phyloP scores from a whole-genome alignment of 2,113 vertebrate species.

The Cercopithecus mona region DNA sequence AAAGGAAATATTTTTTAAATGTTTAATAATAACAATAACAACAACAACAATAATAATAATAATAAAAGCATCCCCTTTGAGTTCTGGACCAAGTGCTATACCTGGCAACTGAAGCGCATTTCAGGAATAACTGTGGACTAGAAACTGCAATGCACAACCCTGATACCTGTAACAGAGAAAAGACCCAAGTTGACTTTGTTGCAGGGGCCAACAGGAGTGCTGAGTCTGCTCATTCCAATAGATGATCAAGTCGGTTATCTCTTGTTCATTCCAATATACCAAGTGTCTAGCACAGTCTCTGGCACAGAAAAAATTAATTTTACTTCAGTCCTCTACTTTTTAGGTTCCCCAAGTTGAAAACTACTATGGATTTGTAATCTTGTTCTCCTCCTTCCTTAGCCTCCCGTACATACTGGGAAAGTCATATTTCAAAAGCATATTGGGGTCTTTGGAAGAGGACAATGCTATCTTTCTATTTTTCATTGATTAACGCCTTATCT shows the following conservation, averaged over 20 bases:
- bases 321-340: not conserved
- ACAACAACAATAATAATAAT: too few species aligned
- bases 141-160: not conserved
- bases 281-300: not conserved
- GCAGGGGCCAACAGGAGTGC: rapidly evolving
- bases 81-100: not conserved
- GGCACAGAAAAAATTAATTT: not conserved
- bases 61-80: not conserved
- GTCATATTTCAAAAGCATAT: not conserved
- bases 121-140: not conserved
- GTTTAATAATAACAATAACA: not conserved
- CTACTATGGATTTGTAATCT: not conserved
- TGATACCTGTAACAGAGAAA: not conserved
- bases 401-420: not conserved
- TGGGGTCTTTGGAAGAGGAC: not conserved
- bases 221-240: rapidly evolving
- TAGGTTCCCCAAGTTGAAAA: not conserved
- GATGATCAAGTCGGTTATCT: too few species aligned
- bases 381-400: not conserved
- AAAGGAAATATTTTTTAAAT: slow-evolving; percentile 36
- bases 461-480: not conserved
- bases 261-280: rapidly evolving
- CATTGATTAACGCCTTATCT: not conserved
- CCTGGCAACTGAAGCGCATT: not conserved
- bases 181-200: too few species aligned